Evolutionary conservation across 2,113 vertebrate genomes (phyloP), one percentile per base, ranked within the genome.

Genomic region (Pithys albifrons): DNA sequence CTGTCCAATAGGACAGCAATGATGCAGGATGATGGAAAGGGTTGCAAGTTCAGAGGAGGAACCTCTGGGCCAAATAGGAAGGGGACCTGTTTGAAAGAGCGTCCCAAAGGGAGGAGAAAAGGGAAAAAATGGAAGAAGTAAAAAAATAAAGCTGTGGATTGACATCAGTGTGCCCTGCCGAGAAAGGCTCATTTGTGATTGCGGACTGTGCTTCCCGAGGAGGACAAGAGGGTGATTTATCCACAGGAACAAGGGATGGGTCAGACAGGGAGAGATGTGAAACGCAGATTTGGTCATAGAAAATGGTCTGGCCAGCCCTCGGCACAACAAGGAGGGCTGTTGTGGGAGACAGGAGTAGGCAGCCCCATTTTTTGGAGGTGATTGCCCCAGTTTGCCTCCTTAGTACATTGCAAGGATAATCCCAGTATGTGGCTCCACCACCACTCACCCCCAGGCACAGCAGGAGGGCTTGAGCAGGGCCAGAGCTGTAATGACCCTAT

Each of bases 141-240:
- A 54, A 54, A 84, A 78, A 73, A 27, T 35, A 46, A 84, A 76
- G 73, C 62, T 61, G 58, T 41, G 61, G 54, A 22, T 59, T 89
- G 82, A 64, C 78, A 93, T 48, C 71, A 73, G 54, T 0, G 0
- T 61, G 73, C 31, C 48, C 85, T 73, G 59, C 0, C 5, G 74
- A 95, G 93, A 93, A 91, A 85, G 85, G 67, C 70, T 87, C 3
- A 0, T 54, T 82, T 91, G 91, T 95, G 93, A 96, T 82, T n/a
- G 1, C 0, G 0, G 76, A 71, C 51, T 7, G 1, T 89, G 73
- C 61, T 95, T 96, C 96, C 91, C 10, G 0, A 85, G 94, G 81
- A 89, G 89, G 94, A 97, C 89, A 91, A 79, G 93, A 65, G 91
- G 49, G 73, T 95, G 91, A 91, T 93, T 95, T 91, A 95, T 96